Base-by-base conservation (phyloP, 92 coral and sea anemone species). In the Epizoanthus illoricatus region DNA sequence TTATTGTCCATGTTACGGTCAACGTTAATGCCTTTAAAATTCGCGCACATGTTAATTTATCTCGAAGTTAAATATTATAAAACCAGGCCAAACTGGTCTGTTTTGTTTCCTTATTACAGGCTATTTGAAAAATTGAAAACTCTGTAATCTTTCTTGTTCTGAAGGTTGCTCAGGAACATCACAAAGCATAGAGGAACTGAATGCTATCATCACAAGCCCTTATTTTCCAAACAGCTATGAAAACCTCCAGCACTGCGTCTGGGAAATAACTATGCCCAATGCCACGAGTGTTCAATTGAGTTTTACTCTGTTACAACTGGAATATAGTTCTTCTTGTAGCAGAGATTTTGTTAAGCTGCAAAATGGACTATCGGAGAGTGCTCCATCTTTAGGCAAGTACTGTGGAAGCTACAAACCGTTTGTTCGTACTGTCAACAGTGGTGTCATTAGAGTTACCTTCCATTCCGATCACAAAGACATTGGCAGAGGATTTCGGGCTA, bases 81-180 rank as follows among this genome's bases (percentile, higher is more conserved):
- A 28, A 28, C 36, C 36, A 28, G 36, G 36, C 36, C 36, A 28
- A 28, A 28, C 36, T 28, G 36, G 36, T 28, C 36, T 28, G 2
- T 28, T 28, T 28, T 28, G 36, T 28, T 28, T 28, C 36, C 36
- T 0, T 28, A 28, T 59, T 59, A 10, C 19, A 59, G 23, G 19
- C 19, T 16, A 59, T 59, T 18, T 20, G 19, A 16, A 16, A 16
- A 59, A 20, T 59, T 59, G 19, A 7, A n/a, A 36, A 28, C 49
- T 13, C 11, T 68, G 41, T 71, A 45, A 16, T 10, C 17, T 69
- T 5, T 40, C 21, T 20, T 19, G 49, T 72, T 13, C 43, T 72
- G 8, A 72, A 72, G 76, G 76, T 5, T 72, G 76, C 76, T 17
- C 58, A 47, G 76, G 76, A 61, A 49, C 58, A 49, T 62, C 76